Percentiles rank a stretch among this genome's conserved stretches.
phyloP scores from a whole-genome alignment of 2,888 invertebrate genomes.

The Archips xylosteana region DNA sequence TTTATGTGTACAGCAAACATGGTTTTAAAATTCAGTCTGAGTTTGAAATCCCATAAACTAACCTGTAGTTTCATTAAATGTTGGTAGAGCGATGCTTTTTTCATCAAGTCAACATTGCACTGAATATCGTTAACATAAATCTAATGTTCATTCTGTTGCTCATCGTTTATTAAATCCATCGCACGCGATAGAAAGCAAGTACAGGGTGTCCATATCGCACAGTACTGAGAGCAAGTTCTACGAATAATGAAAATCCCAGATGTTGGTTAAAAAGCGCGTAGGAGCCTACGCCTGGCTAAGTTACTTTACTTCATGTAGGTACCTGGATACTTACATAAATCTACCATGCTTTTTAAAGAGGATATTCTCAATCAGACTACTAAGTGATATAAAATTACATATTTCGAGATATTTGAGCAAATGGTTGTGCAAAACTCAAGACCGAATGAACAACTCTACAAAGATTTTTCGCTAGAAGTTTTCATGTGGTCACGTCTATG shows the following conservation, averaged over 20 bases:
- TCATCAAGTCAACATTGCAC: neutral
- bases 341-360: too few species aligned
- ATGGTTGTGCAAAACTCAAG: too few species aligned
- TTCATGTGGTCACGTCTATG: too few species aligned
- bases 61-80: too few species aligned
- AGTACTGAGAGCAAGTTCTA: slow-evolving; percentile 10
- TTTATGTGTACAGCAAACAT: neutral
- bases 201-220: neutral
- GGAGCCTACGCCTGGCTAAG: neutral
- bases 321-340: neutral
- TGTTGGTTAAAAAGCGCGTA: slow-evolving; percentile 6
- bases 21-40: too few species aligned
- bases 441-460: too few species aligned
- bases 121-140: neutral
- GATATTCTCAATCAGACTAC: too few species aligned
- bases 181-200: neutral
- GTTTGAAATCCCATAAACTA: too few species aligned
- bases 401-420: too few species aligned
- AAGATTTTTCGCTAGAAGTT: too few species aligned
- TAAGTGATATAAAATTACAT: too few species aligned
- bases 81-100: neutral
- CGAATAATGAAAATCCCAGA: slow-evolving; percentile 21
- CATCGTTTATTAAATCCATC: neutral
- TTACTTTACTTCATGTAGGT: too few species aligned
- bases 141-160: neutral